Evolutionary conservation across 1,140 invertebrate genomes (phyloP), one percentile per base, ranked within the genome.

Genomic region (Aricia agestis): DNA sequence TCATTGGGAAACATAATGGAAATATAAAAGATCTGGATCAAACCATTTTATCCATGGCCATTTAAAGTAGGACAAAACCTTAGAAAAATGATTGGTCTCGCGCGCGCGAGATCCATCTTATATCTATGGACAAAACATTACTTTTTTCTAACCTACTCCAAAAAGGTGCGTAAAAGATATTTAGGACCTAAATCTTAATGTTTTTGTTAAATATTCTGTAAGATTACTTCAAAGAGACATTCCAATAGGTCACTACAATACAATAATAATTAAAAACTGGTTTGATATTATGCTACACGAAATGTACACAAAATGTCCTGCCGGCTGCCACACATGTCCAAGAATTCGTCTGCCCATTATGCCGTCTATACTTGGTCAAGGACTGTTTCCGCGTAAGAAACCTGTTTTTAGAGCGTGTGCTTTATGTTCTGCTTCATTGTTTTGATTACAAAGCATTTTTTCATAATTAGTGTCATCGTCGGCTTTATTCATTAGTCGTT

Each of bases 401-500:
- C 45, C 11, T 52, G 45, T 52, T 52, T 36, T 52, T 52, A 52
- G 45, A 52, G 45, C 45, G 45, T 52, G 45, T 11, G 45, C 9
- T 52, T 52, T 52, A 52, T 13, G 45, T 52, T 52, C 45, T 52
- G 45, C 45, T 52, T 52, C 45, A 52, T 52, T 52, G 45, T 52
- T 52, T 52, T 52, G 45, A 52, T 52, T 13, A 52, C 45, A 52
- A 52, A 52, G 45, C 45, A 52, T 52, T 11, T 52, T 52, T 52
- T 36, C 36, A 36, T 52, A 52, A 52, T 52, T 52, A 15, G 45
- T 13, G 45, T 13, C 36, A 36, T 36, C 45, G 45, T 52, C 45
- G 10, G 45, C 6, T 13, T 52, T 9, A 13, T 52, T 52, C 11
- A 1, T 52, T 52, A 13, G n/a, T n/a, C 41, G 11, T 11, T 0